These are phyloP conservation scores for Apostichopus leukothele DNA, from an alignment of 53 echinoderm and acorn worm genomes.

Conservation along the genomic window DNA sequence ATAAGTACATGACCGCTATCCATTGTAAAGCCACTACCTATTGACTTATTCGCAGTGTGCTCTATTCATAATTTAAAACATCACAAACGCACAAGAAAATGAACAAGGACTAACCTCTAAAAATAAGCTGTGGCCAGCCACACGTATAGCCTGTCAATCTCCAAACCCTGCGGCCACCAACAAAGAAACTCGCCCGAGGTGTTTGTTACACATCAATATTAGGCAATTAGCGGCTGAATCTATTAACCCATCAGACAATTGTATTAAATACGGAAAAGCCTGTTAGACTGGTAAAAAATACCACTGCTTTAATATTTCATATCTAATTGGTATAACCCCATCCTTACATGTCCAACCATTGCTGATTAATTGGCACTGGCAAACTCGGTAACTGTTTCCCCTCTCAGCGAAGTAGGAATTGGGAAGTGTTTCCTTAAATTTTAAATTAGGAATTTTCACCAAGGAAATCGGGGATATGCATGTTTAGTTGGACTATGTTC, in stretches of 20 bases:
- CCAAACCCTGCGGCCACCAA: constrained; percentile 23
- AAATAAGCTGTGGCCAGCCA: no score
- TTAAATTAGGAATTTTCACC: constrained; percentile 26
- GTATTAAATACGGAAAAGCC: constrained; percentile 22
- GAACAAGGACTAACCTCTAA: not conserved
- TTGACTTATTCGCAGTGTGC: not conserved
- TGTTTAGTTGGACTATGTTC: not conserved
- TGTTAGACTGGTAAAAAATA: not conserved
- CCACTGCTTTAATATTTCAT: constrained; percentile 33
- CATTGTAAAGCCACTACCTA: no score
- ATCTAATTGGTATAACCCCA: not conserved
- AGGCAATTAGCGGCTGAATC: constrained; percentile 26
- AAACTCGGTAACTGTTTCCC: not conserved
- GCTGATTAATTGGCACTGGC: constrained; percentile 17
- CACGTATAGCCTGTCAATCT: not conserved
- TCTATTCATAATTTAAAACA: constrained; percentile 33
- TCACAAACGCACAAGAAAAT: not conserved
- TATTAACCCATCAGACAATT: constrained; percentile 21
- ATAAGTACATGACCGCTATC: no score
- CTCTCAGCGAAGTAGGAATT: not conserved
- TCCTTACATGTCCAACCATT: constrained; percentile 1
- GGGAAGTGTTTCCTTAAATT: constrained; percentile 31
- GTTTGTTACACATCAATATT: constrained; percentile 1
- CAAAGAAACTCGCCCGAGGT: not conserved
- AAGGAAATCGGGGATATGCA: not conserved